Evolutionary conservation across 2,113 vertebrate genomes (phyloP), one percentile per base, ranked within the genome.

Genomic region (Meriones unguiculatus): DNA sequence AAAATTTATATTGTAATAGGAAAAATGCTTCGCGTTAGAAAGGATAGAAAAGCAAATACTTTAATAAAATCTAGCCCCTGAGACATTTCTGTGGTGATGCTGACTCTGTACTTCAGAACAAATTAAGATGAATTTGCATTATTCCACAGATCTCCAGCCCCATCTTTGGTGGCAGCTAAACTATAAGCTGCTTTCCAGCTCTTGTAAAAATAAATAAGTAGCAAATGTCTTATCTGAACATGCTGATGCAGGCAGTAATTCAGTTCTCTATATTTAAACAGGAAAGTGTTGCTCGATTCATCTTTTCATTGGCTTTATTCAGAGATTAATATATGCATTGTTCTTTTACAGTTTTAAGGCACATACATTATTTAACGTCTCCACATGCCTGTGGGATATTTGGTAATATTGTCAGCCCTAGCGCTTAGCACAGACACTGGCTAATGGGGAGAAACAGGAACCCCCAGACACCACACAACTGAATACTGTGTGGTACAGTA

Each of bases 41-140:
- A 64, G 13, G 81, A 89, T 50, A 64, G 65, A 89, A 87, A 84
- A 92, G 90, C 72, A 96, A 95, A 77, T 73, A 90, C 96, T 96
- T 94, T 96, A 77, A 64, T 90, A 96, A 90, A 92, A 89, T 75
- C 54, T 59, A n/a, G 84, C 67, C 65, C 86, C 32, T 94, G n/a
- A 81, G 93, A 90, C 54, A n/a, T 81, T 77, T 92, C 59, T 54
- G 35, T 87, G 22, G 24, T 57, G 62, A 65, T 35, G 38, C 67
- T 50, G n/a, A 93, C 73, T 62, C 5, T 67, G 52, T 28, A 69
- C n/a, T 69, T 93, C 20, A 50, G 30, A 35, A 87, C 72, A 75
- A 94, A 87, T 94, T 81, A 91, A 91, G 82, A 96, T 52, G n/a
- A 91, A 96, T 67, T 50, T 52, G 4, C 85, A 82, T 35, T 28